phyloP scores from a whole-genome alignment of 2,888 invertebrate genomes.

The Choristoneura rosaceana region DNA sequence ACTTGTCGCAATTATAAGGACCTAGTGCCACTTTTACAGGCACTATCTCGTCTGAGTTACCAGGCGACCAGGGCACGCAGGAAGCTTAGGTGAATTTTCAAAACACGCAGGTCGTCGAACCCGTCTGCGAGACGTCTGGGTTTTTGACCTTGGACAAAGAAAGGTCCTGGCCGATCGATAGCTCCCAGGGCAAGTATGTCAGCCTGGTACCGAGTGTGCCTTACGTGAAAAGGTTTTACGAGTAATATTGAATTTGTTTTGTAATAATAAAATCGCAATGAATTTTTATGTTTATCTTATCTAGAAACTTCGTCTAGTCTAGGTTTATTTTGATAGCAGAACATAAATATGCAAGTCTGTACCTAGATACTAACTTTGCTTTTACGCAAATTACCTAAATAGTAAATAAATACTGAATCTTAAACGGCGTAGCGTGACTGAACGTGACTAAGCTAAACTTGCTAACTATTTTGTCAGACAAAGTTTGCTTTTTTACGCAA shows the following conservation, averaged over 20 bases:
- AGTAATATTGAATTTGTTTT: neutral
- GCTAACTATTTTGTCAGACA: too few relatives aligned
- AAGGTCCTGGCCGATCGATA: slow-evolving; percentile 37
- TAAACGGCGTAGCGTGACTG: too few relatives aligned
- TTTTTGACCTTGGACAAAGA: slow-evolving; percentile 41
- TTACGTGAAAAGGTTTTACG: slow-evolving; percentile 14
- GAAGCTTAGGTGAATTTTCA: slow-evolving; percentile 27
- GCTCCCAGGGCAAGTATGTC: neutral
- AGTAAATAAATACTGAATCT: neutral
- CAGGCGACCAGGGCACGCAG: slow-evolving; percentile 23
- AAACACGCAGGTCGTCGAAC: slow-evolving; percentile 32
- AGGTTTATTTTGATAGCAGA: neutral
- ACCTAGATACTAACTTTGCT: neutral
- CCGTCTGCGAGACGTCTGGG: slow-evolving; percentile 39
- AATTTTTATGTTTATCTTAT: slow-evolving; percentile 3
- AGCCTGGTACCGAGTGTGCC: slow-evolving; percentile 31
- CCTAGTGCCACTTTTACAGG: slow-evolving; percentile 37
- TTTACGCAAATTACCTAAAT: neutral
- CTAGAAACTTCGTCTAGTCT: neutral
- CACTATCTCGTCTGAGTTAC: slow-evolving; percentile 30
- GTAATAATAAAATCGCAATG: neutral
- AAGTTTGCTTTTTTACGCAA: too few relatives aligned
- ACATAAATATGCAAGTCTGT: neutral
- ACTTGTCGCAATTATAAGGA: neutral
- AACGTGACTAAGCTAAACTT: too few relatives aligned